A percentile compares a stretch with the other conserved stretches of the same genome.
These are phyloP conservation scores for Hydrolagus colliei DNA, from an alignment of 2,797 vertebrate species.

Conservation along the genomic window DNA sequence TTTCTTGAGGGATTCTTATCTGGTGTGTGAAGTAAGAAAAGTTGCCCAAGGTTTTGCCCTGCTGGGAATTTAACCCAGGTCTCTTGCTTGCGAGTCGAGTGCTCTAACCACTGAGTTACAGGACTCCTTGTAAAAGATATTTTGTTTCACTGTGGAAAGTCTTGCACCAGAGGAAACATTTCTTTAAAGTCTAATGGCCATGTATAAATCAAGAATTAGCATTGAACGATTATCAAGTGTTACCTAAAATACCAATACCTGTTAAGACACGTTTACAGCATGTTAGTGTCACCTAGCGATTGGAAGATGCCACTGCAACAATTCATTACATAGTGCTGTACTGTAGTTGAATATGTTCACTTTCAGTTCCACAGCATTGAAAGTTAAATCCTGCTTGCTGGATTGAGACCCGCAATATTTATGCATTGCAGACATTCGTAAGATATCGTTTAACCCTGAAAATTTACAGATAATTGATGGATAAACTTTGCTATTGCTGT, in stretches of 20 bases:
- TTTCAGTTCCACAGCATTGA: neutral
- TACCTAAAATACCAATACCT: neutral
- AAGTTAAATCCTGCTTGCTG: too few relatives aligned
- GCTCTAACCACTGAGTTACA: too few relatives aligned
- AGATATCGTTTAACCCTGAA: neutral
- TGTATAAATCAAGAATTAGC: neutral
- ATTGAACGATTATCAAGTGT: neutral
- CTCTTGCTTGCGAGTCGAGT: too few relatives aligned
- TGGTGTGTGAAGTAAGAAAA: too few relatives aligned
- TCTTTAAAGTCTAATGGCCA: neutral
- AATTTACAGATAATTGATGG: neutral
- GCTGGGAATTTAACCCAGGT: too few relatives aligned
- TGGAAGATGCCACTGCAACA: neutral
- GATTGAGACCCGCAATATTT: too few relatives aligned
- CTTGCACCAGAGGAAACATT: neutral
- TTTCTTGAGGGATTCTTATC: too few relatives aligned
- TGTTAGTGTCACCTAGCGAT: slow-evolving; percentile 3
- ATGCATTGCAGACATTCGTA: too few relatives aligned
- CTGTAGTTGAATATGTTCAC: neutral
- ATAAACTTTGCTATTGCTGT: neutral
- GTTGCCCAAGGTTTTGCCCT: too few relatives aligned
- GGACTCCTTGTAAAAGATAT: neutral
- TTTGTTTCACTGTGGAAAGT: neutral
- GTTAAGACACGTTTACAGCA: neutral
- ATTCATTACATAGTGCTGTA: neutral